Conservation (phyloP, 2,797 vertebrate genomes). For the Syngnathus rostellatus region DNA sequence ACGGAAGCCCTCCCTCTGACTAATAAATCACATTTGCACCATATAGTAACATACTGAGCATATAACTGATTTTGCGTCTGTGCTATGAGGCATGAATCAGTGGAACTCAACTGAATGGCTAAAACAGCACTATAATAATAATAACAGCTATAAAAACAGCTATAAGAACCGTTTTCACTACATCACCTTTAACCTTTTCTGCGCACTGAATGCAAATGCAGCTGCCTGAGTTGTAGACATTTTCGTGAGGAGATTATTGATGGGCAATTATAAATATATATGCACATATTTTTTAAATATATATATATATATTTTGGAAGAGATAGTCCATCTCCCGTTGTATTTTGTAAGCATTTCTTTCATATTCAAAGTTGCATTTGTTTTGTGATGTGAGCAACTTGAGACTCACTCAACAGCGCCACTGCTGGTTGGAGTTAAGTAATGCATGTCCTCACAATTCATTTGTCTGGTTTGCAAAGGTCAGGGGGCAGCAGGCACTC, state of each 20-base stretch:
- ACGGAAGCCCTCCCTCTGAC: not conserved
- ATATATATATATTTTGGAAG: not conserved
- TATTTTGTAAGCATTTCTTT: no score
- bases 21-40: not conserved
- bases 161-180: not conserved
- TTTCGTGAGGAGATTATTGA: no score
- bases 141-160: not conserved
- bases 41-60: not conserved
- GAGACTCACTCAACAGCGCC: no score
- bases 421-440: no score
- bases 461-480: slow-evolving; percentile 46
- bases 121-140: slow-evolving; percentile 2
- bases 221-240: not conserved
- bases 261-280: no score
- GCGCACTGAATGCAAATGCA: not conserved
- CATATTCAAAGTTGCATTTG: no score
- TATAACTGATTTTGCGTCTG: not conserved
- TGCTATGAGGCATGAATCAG: not conserved
- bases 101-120: not conserved
- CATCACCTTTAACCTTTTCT: no score
- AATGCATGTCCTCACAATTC: not conserved
- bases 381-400: no score
- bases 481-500: slow-evolving; percentile 30
- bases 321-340: no score
- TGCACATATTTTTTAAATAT: not conserved